A percentile compares a stretch with the other conserved stretches of the same genome.
Conservation (phyloP, 2,888 invertebrate species). For the Pemphredon lugubris region DNA sequence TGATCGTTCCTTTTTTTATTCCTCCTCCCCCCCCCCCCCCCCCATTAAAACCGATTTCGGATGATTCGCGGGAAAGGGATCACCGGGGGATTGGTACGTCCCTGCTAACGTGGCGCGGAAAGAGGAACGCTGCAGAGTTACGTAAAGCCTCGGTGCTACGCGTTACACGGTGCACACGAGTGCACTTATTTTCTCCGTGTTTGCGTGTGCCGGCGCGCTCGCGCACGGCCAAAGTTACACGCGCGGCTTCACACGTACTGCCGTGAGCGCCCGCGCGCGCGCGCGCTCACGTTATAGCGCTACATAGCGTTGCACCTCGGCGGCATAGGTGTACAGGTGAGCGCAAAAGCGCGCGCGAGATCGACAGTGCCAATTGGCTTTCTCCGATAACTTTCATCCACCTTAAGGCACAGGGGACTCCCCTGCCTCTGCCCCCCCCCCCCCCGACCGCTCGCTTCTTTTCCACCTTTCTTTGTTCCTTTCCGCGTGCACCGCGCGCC, state of each 20-base stretch:
- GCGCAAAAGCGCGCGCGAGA: constrained; percentile 36
- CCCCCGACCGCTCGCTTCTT: constrained; percentile 58
- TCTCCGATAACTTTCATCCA: constrained; percentile 80
- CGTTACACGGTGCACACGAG: constrained; percentile 33
- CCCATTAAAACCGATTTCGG: too few species aligned
- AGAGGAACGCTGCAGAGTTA: constrained; percentile 68
- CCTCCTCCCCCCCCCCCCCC: too few species aligned
- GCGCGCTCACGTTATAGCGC: too few species aligned
- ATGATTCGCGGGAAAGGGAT: too few species aligned
- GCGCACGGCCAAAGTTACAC: constrained; percentile 15
- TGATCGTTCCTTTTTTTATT: too few species aligned
- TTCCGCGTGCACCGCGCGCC: constrained; percentile 63
- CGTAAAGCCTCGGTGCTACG: constrained; percentile 65
- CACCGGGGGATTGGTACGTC: constrained; percentile 41
- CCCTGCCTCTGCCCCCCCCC: constrained; percentile 1
- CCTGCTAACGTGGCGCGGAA: constrained; percentile 60
- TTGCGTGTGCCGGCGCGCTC: constrained; percentile 15
- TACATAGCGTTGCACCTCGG: too few species aligned
- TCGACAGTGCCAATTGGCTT: constrained; percentile 77
- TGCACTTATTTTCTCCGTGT: constrained; percentile 53
- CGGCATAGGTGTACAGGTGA: not conserved
- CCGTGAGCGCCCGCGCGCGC: constrained; percentile 3
- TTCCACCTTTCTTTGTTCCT: constrained; percentile 77
- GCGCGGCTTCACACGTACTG: constrained; percentile 4
- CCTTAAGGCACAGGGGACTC: constrained; percentile 59